Base-by-base conservation (phyloP, 2,797 vertebrate genomes). In the Sebastes nivosus region DNA sequence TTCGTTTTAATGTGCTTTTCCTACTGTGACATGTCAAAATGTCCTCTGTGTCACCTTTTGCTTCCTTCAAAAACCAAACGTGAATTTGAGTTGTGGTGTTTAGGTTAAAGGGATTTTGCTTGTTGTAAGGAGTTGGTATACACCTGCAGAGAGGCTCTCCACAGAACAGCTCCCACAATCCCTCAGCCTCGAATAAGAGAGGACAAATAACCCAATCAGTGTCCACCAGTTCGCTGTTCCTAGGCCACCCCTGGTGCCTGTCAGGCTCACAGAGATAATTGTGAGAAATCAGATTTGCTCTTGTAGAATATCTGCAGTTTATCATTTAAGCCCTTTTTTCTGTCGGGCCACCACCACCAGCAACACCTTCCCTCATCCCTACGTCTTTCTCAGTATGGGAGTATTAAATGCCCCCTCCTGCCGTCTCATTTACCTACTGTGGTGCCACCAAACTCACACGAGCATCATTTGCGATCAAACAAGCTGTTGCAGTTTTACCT, bases 181-280 rank as follows among this genome's bases (percentile, higher is more conserved):
- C 72, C 94, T 95, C 95, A 95, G 96, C 96, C 92, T 96, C 94
- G 95, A 97, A 97, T 97, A 95, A 96, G 93, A 94, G 91, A 96
- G 96, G 95, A 99, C 95, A 78, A 96, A 99, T 99, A 97, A 98
- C 97, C 97, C 98, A 98, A 99, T 99, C 98, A 98, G 96, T 93
- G 95, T 84, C 57, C 66, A 79, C 88, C 94, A 93, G 95, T 88
- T 84, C 96, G 95, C 96, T 82, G 96, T 96, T 94, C 92, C 96
- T 94, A 14, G 71, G 61, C 90, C 96, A 89, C 97, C 95, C 96
- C 91, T 87, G 96, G 97, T 86, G 92, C 96, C 96, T 98, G 98
- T 98, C 98, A 97, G 94, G 92, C 96, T 97, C 93, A 93, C 95
- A 95, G 95, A 95, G 97, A 97, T 99, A 99, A 99, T 99, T 99